Evolutionary conservation across 2,797 vertebrate species (phyloP).

Genomic region (Anguilla anguilla): DNA sequence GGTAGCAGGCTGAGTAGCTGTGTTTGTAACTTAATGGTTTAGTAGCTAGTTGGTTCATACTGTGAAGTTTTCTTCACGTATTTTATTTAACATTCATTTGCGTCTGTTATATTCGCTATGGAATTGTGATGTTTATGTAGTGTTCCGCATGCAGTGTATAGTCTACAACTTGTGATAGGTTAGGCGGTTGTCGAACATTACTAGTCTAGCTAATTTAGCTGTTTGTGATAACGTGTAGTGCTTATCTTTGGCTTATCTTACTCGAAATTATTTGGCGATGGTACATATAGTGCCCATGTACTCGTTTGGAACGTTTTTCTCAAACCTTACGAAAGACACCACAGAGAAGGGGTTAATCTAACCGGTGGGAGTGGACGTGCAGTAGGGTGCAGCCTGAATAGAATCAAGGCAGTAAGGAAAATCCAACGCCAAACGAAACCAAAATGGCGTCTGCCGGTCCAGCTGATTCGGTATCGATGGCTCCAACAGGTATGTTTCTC

Average conservation of each 20-base stretch:
- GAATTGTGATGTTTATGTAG: neutral
- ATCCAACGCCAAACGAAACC: constrained; percentile 49
- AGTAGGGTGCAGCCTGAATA: constrained; percentile 22
- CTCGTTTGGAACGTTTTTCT: neutral
- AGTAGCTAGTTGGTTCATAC: neutral
- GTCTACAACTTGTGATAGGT: no score
- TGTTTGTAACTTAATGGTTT: neutral
- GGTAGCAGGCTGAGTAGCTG: neutral
- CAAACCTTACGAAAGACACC: neutral
- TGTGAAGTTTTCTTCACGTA: neutral
- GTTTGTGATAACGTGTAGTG: neutral
- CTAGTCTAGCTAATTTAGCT: neutral
- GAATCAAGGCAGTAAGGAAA: constrained; percentile 27
- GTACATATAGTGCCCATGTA: neutral
- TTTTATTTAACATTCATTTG: neutral
- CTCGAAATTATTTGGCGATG: neutral
- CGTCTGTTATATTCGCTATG: neutral
- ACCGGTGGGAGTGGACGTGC: constrained; percentile 18
- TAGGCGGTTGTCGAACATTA: no score
- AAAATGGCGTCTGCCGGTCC: constrained; percentile 81
- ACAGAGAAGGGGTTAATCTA: constrained; percentile 20
- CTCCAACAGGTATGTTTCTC: constrained; percentile 70
- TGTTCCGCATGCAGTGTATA: no score
- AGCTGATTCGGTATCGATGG: constrained; percentile 72
- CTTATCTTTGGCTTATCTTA: neutral